phyloP scores from a whole-genome alignment of 1,140 invertebrate species.

The Pararge aegeria region DNA sequence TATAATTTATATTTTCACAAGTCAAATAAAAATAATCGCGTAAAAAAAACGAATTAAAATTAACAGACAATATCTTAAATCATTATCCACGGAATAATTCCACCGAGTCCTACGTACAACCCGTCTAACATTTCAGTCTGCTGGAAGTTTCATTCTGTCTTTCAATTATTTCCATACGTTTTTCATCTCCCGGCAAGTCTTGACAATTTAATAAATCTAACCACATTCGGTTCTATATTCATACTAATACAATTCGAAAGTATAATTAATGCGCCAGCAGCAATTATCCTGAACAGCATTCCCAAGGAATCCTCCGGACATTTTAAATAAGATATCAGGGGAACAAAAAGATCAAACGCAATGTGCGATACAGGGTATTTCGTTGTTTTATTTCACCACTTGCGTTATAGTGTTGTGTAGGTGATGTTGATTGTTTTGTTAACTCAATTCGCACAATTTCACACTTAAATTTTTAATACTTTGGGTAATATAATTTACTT shows the following conservation, averaged over 20 bases:
- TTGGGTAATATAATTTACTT: too few relatives aligned
- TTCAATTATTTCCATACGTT: background rate
- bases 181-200: background rate
- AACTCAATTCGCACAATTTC: too few relatives aligned
- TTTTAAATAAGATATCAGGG: conserved; percentile 13
- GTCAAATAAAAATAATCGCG: too few relatives aligned
- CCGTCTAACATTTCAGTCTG: too few relatives aligned
- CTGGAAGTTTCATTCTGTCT: too few relatives aligned
- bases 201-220: background rate
- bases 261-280: conserved; percentile 2
- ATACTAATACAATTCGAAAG: background rate
- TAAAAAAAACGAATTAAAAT: too few relatives aligned
- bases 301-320: conserved; percentile 6
- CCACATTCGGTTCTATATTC: background rate
- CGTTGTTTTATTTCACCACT: conserved; percentile 21
- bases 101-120: too few relatives aligned
- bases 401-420: background rate
- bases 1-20: too few relatives aligned
- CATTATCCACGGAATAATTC: too few relatives aligned
- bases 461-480: too few relatives aligned
- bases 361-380: conserved; percentile 7
- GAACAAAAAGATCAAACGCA: conserved; percentile 9
- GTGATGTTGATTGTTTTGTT: too few relatives aligned
- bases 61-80: too few relatives aligned
- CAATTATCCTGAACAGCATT: conserved; percentile 2